A percentile compares a stretch with the other conserved stretches of the same genome.
phyloP scores from a whole-genome alignment of 1,140 invertebrate species.

The Psix sp. region DNA sequence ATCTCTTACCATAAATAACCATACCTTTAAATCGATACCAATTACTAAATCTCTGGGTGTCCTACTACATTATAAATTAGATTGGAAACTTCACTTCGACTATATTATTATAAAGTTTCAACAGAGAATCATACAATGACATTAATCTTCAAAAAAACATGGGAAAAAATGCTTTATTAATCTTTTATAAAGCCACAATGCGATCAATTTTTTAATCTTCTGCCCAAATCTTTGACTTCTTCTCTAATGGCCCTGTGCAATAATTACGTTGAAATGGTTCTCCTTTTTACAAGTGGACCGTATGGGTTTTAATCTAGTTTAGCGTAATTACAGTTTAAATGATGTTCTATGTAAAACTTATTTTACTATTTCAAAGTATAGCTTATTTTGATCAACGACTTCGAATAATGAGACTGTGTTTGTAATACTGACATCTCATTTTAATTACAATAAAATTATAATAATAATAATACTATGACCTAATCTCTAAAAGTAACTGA shows the following conservation, averaged over 20 bases:
- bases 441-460: too few relatives aligned
- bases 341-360: too few relatives aligned
- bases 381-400: too few relatives aligned
- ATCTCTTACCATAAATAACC: not conserved
- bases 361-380: too few relatives aligned
- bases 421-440: too few relatives aligned
- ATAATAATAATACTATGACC: too few relatives aligned
- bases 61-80: conserved; percentile 4
- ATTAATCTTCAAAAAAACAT: conserved; percentile 9
- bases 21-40: not conserved
- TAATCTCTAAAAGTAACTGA: too few relatives aligned
- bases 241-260: conserved; percentile 9
- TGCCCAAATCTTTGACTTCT: conserved; percentile 3
- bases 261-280: too few relatives aligned
- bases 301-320: too few relatives aligned
- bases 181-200: conserved; percentile 5
- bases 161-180: not conserved
- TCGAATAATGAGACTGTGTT: too few relatives aligned
- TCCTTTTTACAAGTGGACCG: too few relatives aligned
- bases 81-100: conserved; percentile 4
- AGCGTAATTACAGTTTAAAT: too few relatives aligned
- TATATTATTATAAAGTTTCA: not conserved
- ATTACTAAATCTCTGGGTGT: conserved; percentile 10
- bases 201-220: conserved; percentile 7
- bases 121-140: not conserved